Evolutionary conservation across 2,113 vertebrate species (phyloP).

Genomic region (Platichthys stellatus): DNA sequence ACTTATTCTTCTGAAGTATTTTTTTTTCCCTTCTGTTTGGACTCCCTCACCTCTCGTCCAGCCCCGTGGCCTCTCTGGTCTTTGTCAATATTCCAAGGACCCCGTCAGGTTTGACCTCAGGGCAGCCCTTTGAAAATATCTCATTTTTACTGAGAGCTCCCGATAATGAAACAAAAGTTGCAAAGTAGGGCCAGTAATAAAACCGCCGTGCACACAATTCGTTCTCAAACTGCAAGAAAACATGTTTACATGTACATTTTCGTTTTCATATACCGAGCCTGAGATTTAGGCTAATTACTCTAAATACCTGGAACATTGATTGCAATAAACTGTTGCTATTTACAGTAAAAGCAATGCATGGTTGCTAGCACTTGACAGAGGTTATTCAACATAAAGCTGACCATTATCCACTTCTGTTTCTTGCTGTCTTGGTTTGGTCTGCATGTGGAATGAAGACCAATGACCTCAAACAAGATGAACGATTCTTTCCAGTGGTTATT

Average conservation of each 20-base stretch:
- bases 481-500: constrained; percentile 22
- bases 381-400: constrained; percentile 45
- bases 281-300: constrained; percentile 18
- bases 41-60: constrained; percentile 36
- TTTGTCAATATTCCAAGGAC: constrained; percentile 65
- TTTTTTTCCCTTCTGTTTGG: constrained; percentile 20
- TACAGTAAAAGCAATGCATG: constrained; percentile 15
- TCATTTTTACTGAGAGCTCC: constrained; percentile 64
- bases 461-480: constrained; percentile 32
- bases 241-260: constrained; percentile 5
- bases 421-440: constrained; percentile 16
- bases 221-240: constrained; percentile 14
- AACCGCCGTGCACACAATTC: not conserved
- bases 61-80: constrained; percentile 28
- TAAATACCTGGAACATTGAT: constrained; percentile 16
- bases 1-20: constrained; percentile 18
- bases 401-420: constrained; percentile 32
- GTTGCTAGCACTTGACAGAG: not conserved
- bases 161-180: constrained; percentile 60
- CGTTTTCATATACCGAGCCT: constrained; percentile 1
- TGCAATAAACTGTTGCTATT: constrained; percentile 24
- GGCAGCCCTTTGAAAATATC: constrained; percentile 54
- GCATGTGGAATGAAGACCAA: constrained; percentile 23
- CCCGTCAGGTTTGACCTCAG: constrained; percentile 51
- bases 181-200: constrained; percentile 37